Evolutionary conservation across 2,797 vertebrate species (phyloP).

Genomic region (Phoebastria nigripes): DNA sequence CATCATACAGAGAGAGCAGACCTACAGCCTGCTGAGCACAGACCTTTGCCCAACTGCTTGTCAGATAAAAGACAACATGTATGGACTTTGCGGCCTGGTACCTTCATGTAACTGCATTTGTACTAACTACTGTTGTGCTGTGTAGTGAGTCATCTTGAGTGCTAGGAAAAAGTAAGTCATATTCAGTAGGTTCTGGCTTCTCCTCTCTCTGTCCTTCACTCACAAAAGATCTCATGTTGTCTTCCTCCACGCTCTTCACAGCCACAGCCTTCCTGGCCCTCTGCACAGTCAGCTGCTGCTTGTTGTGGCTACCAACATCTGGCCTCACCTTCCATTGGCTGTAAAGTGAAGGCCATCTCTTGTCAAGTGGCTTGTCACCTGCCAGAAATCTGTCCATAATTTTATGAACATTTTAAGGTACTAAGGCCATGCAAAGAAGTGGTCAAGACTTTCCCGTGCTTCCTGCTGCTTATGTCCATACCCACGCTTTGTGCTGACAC

Average conservation of each 20-base stretch:
- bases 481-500: not conserved
- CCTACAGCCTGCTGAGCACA: not conserved
- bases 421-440: not conserved
- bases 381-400: not conserved
- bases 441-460: not conserved
- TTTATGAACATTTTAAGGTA: not conserved
- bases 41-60: not conserved
- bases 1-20: not conserved
- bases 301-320: not conserved
- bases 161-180: not conserved
- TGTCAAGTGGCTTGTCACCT: not conserved
- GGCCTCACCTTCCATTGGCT: not conserved
- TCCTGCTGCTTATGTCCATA: not conserved
- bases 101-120: not conserved
- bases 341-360: not conserved
- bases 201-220: not conserved
- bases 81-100: not conserved
- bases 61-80: not conserved
- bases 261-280: not conserved
- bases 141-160: not conserved
- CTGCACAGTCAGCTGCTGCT: not conserved
- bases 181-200: not conserved
- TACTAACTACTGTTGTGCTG: not conserved
- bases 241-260: not conserved
- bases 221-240: not conserved